phyloP scores from a whole-genome alignment of 1,140 invertebrate genomes.

The Drosophila asahinai region DNA sequence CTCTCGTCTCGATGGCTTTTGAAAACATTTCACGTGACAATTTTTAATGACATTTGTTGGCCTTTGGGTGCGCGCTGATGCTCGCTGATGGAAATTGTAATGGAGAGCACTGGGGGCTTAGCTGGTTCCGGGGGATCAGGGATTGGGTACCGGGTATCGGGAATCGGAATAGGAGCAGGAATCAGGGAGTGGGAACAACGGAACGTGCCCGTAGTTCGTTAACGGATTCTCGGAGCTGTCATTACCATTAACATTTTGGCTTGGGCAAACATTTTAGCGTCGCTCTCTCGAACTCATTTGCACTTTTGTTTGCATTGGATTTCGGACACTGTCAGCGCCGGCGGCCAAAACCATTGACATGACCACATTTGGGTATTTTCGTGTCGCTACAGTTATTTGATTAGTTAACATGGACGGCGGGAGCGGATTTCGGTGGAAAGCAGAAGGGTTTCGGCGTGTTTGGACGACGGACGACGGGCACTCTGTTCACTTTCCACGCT shows the following conservation, averaged over 20 bases:
- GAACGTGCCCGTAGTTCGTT: slow-evolving; percentile 38
- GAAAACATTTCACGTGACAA: slow-evolving; percentile 59
- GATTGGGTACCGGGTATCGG: neutral
- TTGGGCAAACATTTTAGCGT: slow-evolving; percentile 72
- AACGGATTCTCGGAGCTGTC: slow-evolving; percentile 69
- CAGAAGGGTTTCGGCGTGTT: slow-evolving; percentile 27
- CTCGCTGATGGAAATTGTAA: slow-evolving; percentile 33
- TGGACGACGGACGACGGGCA: slow-evolving; percentile 1
- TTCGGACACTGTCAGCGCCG: slow-evolving; percentile 52
- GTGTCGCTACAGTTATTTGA: slow-evolving; percentile 60
- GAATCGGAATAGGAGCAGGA: neutral
- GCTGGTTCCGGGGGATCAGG: neutral
- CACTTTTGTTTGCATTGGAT: slow-evolving; percentile 61
- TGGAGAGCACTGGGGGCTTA: slow-evolving; percentile 2
- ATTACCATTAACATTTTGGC: slow-evolving; percentile 70
- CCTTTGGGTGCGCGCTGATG: slow-evolving; percentile 7
- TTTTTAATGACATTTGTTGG: slow-evolving; percentile 43
- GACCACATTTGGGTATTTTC: slow-evolving; percentile 44
- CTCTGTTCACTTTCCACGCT: slow-evolving; percentile 40
- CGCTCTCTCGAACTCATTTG: slow-evolving; percentile 54
- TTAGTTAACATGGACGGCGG: slow-evolving; percentile 47
- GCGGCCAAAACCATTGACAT: slow-evolving; percentile 47
- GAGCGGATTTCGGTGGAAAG: slow-evolving; percentile 2
- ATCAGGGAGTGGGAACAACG: neutral
- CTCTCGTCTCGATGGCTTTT: slow-evolving; percentile 22